Evolutionary conservation across 1,140 invertebrate genomes (phyloP).

Genomic region (Papilio aristodemus): DNA sequence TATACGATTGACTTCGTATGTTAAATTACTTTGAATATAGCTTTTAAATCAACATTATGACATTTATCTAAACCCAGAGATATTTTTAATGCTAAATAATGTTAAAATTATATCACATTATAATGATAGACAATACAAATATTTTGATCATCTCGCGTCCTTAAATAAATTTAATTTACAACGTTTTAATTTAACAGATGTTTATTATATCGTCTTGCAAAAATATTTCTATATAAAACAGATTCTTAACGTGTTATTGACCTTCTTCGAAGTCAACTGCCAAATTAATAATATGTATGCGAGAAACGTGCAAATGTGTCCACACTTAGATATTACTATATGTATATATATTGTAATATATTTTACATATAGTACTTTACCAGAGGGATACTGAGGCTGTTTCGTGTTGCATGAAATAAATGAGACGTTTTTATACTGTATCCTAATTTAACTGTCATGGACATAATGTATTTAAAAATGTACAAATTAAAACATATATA

Average conservation of each 20-base stretch:
- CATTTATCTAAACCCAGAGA: no score
- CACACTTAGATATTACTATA: no score
- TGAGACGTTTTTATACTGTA: no score
- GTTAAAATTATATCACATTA: no score
- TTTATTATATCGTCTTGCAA: neutral
- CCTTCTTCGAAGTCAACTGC: neutral
- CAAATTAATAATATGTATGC: constrained; percentile 17
- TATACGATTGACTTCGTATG: no score
- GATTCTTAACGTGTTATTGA: constrained; percentile 5
- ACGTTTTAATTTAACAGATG: neutral
- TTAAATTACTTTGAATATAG: no score
- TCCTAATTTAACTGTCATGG: neutral
- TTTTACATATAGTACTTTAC: neutral
- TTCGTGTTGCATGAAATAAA: no score
- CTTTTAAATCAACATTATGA: no score
- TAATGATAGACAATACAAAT: no score
- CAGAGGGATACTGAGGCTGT: neutral
- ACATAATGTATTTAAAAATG: neutral
- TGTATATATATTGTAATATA: neutral
- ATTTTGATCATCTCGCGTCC: no score
- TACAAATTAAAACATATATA: neutral
- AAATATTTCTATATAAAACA: constrained; percentile 1
- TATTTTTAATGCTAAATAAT: no score
- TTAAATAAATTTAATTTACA: no score
- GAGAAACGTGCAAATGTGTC: neutral